Evolutionary conservation across 2,797 vertebrate genomes (phyloP).

Genomic region (Falco berigora): DNA sequence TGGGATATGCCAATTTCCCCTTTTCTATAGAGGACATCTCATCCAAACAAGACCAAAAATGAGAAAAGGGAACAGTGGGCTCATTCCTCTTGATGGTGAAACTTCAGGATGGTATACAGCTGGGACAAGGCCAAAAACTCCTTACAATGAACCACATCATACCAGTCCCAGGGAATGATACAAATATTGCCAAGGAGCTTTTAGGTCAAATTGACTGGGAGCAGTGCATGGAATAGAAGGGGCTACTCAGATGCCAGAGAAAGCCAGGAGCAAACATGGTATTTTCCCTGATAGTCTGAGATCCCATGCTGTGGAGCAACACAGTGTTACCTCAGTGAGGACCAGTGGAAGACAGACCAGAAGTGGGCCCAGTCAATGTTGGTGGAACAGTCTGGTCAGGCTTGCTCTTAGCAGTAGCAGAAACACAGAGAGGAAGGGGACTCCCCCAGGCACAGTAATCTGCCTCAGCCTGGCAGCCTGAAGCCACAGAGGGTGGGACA

Average conservation of each 20-base stretch:
- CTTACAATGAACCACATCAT: neutral
- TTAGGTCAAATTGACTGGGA: neutral
- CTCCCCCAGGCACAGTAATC: neutral
- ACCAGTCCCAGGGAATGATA: neutral
- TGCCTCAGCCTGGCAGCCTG: neutral
- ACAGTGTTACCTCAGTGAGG: neutral
- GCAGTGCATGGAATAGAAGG: fast-evolving
- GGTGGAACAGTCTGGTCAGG: neutral
- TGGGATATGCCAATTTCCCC: neutral
- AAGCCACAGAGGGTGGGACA: neutral
- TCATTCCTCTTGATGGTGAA: neutral
- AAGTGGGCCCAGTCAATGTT: fast-evolving
- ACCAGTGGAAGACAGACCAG: neutral
- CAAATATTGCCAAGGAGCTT: neutral
- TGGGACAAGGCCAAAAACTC: neutral
- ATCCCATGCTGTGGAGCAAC: neutral
- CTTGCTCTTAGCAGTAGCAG: neutral
- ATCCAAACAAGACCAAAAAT: neutral
- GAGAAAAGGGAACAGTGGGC: neutral
- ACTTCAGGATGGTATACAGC: neutral
- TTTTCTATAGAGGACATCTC: neutral
- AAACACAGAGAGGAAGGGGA: fast-evolving
- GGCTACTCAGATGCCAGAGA: neutral
- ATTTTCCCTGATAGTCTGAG: neutral
- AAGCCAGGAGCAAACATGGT: neutral